Base-by-base conservation (phyloP, 1,140 invertebrate genomes). In the Drosophila setifemur region DNA sequence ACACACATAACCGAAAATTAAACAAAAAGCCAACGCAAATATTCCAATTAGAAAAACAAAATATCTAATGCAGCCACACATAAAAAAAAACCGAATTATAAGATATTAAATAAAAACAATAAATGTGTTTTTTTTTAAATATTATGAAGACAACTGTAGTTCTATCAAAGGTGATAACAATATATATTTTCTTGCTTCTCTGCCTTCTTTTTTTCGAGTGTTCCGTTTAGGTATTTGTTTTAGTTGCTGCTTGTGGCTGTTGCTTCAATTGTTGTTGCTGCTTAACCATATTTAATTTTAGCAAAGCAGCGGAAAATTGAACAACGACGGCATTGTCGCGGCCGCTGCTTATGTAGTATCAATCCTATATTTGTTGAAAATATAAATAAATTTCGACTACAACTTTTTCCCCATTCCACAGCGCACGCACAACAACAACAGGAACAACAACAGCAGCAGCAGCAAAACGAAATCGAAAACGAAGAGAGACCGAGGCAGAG, bases 201-300 rank as follows among this genome's bases (percentile, higher is more conserved):
- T n/a, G 45, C 50, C 50, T 39, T 52, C 45, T 54, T 54, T 11
- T 53, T 54, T 18, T 63, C 45, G 23, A 28, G 14, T 37, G 37
- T 42, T 42, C 19, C 31, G 33, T 43, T 48, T 31, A 11, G 19
- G 11, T 23, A 9, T 21, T 58, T 8, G 19, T 40, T 29, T 40
- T 40, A 11, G 25, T 60, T 12, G 50, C 35, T 28, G 29, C 42
- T 63, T 26, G 12, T 25, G 42, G 55, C 8, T 61, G 50, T 19
- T 33, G 48, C 3, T 50, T 29, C 21, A 1, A 23, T 4, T 26
- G 31, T 28, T 35, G 18, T 25, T 70, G 45, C 42, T 57, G 63
- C 21, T 42, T 63, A 57, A 69, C 61, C 75, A 61, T 68, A 82
- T 82, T 83, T 82, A 77, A 82, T 79, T 79, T 79, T 79, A 79